Percentiles rank a stretch among this genome's conserved stretches.
These are phyloP conservation scores for Pachyrhynchus sulphureomaculatus DNA, from an alignment of 1,140 invertebrate genomes.

Conservation along the genomic window DNA sequence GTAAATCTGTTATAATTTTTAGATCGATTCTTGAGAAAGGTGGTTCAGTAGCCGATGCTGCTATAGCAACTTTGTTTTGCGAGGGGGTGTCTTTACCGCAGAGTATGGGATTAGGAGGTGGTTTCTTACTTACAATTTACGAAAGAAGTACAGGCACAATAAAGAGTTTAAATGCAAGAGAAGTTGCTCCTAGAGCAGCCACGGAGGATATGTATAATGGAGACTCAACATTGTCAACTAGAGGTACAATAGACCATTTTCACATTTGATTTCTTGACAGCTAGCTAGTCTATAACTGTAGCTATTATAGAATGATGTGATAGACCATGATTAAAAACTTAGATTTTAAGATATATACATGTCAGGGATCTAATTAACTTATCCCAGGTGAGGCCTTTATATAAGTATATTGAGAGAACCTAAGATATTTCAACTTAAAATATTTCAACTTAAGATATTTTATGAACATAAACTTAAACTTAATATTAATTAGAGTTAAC, in stretches of 20 bases:
- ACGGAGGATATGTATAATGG: conserved; percentile 62
- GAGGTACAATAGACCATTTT: conserved; percentile 5
- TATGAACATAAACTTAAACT: too few relatives aligned
- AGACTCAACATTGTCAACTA: conserved; percentile 1
- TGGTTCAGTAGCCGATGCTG: conserved; percentile 81
- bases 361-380: too few relatives aligned
- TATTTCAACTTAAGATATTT: too few relatives aligned
- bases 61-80: conserved; percentile 79
- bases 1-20: too few relatives aligned
- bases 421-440: too few relatives aligned
- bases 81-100: conserved; percentile 77
- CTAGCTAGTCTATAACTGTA: too few relatives aligned
- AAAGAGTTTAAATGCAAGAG: conserved; percentile 65
- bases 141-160: conserved; percentile 54
- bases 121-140: conserved; percentile 78
- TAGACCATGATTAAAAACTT: too few relatives aligned
- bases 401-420: too few relatives aligned
- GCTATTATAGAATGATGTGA: too few relatives aligned
- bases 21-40: conserved; percentile 38
- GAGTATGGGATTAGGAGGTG: conserved; percentile 81
- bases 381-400: background rate
- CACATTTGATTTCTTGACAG: background rate
- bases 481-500: too few relatives aligned
- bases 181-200: conserved; percentile 65
- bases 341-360: too few relatives aligned